phyloP scores from a whole-genome alignment of 35 echinoderm and acorn worm genomes.

The Acanthaster planci region DNA sequence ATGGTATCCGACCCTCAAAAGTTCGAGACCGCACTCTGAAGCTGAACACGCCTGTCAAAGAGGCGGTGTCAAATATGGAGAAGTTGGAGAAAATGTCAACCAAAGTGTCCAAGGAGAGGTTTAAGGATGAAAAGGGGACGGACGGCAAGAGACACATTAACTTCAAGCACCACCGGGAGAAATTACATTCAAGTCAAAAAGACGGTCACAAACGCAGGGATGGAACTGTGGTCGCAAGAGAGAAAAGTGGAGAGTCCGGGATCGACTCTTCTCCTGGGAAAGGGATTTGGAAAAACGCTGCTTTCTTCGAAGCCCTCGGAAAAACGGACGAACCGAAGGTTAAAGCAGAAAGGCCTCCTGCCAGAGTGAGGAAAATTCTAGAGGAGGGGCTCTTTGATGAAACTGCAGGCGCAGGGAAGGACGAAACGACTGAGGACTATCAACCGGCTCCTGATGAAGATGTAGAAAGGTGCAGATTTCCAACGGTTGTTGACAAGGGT shows the following conservation, averaged over 20 bases:
- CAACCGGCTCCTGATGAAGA: background rate
- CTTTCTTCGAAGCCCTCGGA: slow-evolving; percentile 28
- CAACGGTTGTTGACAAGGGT: background rate
- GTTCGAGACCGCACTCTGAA: background rate
- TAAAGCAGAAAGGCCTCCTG: no score
- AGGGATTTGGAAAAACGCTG: slow-evolving; percentile 20
- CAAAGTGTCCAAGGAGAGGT: background rate
- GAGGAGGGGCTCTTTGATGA: background rate
- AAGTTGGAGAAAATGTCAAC: slow-evolving; percentile 8
- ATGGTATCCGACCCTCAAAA: background rate
- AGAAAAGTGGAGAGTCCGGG: background rate
- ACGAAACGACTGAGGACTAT: background rate
- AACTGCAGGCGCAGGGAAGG: background rate
- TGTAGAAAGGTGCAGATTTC: background rate
- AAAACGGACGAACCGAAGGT: background rate
- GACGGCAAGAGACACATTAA: no score
- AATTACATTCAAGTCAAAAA: background rate
- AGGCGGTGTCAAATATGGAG: background rate
- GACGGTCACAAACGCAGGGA: background rate
- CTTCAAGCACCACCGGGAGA: no score
- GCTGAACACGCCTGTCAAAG: background rate
- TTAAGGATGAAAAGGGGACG: background rate
- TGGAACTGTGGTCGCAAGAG: background rate
- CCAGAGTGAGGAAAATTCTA: background rate
- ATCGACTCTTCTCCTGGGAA: background rate